Evolutionary conservation across 2,797 vertebrate species (phyloP), one percentile per base, ranked within the genome.

Genomic region (Sorex maritimensis): DNA sequence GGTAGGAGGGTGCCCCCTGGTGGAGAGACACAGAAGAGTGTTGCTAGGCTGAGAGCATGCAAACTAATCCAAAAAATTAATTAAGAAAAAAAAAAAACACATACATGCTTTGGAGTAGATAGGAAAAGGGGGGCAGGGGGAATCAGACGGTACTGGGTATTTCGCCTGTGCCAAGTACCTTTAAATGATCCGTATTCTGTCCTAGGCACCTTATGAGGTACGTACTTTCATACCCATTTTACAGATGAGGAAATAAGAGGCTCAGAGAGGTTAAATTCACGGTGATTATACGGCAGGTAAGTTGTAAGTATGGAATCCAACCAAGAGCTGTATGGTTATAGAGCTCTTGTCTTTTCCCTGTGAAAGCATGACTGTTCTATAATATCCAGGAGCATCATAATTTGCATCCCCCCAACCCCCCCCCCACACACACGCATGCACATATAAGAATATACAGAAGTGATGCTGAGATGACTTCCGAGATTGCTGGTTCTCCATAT

Each of bases 11-110:
- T 99, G 98, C 98, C 99, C 98, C 99, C 99, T 99, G 98, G 98
- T 99, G 99, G 99, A 99, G 98, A 99, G 99, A 99, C 99, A 99
- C 98, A 99, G 98, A 99, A 99, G 98, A 98, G 98, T 96, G 98
- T 99, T 99, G 98, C 98, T 98, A 98, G 98, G 98, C 98, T 98
- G 98, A 98, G 98, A 97, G 98, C 98, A 98, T 97, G 98, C 98
- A 98, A 98, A 98, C 96, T 98, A 93, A 97, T 95, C 91, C 92
- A 96, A 81, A 95, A 97, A 93, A 96, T 52, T 24, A 95, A 92
- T 88, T 92, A 1, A 52, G 91, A 75, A 94, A 58, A 72, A 14
- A 88, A 34, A 91, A 46, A 94, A 78, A 96, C 97, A 98, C 95
- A 97, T 88, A 98, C 98, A 98, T 98, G 98, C 98, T 97, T 98